phyloP scores from a whole-genome alignment of 1,140 invertebrate species.

The Andricus grossulariae region DNA sequence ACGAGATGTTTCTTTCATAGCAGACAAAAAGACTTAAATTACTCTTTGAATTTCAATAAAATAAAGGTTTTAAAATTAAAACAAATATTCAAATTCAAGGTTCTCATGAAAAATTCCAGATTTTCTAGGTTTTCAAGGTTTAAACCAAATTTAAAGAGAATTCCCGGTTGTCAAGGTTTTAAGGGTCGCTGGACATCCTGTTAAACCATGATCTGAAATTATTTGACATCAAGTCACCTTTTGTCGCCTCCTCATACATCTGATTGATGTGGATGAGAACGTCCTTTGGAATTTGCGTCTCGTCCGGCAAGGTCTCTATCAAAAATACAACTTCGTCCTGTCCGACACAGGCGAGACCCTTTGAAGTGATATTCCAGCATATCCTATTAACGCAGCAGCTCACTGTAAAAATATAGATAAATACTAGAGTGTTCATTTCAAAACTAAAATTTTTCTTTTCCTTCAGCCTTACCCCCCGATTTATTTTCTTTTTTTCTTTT shows the following conservation, averaged over 20 bases:
- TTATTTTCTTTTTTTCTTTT: no score
- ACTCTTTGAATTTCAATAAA: no score
- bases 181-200: no score
- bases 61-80: no score
- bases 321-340: conserved; percentile 91
- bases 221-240: conserved; percentile 76
- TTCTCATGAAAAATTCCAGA: no score
- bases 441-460: background rate
- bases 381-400: conserved; percentile 88
- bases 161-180: no score
- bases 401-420: conserved; percentile 76
- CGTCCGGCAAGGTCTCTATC: conserved; percentile 84
- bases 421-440: background rate
- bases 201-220: conserved; percentile 28
- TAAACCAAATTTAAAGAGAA: no score
- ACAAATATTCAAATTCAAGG: no score
- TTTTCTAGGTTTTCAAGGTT: no score
- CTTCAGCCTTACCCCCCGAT: no score
- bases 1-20: no score
- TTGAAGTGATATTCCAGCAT: conserved; percentile 89
- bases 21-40: no score
- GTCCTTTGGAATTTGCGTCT: conserved; percentile 84
- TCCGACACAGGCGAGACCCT: conserved; percentile 87
- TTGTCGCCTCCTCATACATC: conserved; percentile 86
- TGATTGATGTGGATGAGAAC: conserved; percentile 86